phyloP scores from a whole-genome alignment of 2,113 vertebrate species.

The Tonatia bakeri region DNA sequence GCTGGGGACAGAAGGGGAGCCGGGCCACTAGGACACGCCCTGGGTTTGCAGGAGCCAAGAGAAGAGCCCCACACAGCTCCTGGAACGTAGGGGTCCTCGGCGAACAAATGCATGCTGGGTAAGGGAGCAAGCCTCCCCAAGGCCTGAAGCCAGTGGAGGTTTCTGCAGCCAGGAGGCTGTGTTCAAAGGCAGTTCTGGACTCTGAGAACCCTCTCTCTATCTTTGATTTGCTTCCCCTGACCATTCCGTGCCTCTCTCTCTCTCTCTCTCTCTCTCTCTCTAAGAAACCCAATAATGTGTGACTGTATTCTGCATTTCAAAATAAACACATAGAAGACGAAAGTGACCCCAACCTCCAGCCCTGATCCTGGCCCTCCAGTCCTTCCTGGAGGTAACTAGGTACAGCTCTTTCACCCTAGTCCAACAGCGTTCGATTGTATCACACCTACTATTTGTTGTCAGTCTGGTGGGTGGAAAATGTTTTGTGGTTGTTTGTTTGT shows the following conservation, averaged over 20 bases:
- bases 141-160: background rate
- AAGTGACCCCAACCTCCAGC: too few species aligned
- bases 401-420: rapidly evolving
- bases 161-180: background rate
- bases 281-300: background rate
- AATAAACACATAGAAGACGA: background rate
- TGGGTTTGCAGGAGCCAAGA: background rate
- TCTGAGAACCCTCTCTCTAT: background rate
- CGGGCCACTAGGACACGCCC: background rate
- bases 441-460: background rate
- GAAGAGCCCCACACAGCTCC: background rate
- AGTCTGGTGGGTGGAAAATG: background rate
- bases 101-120: background rate
- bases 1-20: background rate
- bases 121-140: background rate
- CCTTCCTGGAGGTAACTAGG: background rate
- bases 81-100: background rate
- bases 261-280: background rate
- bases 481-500: background rate
- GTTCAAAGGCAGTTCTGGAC: background rate
- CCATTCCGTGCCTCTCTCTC: too few species aligned
- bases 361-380: background rate
- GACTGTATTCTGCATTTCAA: background rate
- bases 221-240: background rate
- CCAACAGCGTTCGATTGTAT: background rate